Conservation (phyloP, 2,888 invertebrate genomes). For the Mesoligia furuncula region DNA sequence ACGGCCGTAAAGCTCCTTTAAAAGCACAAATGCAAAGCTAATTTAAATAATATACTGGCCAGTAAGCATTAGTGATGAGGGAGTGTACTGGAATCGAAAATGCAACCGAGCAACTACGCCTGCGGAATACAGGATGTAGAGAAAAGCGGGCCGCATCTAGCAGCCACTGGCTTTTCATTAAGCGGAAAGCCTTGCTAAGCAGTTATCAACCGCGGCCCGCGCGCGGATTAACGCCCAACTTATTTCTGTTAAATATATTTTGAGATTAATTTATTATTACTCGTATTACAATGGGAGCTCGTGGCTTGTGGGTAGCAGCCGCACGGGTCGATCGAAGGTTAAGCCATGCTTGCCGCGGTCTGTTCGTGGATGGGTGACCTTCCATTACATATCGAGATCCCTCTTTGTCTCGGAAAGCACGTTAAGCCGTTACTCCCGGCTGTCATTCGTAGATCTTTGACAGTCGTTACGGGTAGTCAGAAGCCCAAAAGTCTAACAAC, state of each 20-base stretch:
- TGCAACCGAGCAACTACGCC: slow-evolving; percentile 51
- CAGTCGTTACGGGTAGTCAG: neutral
- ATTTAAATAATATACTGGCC: slow-evolving; percentile 50
- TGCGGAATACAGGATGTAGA: slow-evolving; percentile 48
- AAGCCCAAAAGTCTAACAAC: neutral
- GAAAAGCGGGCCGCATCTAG: slow-evolving; percentile 49
- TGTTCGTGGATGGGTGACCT: neutral
- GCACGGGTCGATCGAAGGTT: neutral
- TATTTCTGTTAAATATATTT: slow-evolving; percentile 63
- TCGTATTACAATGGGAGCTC: neutral
- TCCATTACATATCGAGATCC: neutral
- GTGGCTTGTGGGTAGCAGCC: neutral
- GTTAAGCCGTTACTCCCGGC: neutral
- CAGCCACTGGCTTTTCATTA: slow-evolving; percentile 68
- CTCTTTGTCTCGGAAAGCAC: neutral
- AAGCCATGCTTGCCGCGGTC: neutral
- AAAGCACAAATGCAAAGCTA: slow-evolving; percentile 41
- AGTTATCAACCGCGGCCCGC: slow-evolving; percentile 63
- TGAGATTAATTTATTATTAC: slow-evolving; percentile 44
- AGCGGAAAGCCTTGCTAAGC: slow-evolving; percentile 67
- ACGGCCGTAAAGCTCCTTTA: slow-evolving; percentile 16
- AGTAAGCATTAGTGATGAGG: slow-evolving; percentile 57
- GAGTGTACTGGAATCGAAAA: slow-evolving; percentile 50
- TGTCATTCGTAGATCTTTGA: neutral
- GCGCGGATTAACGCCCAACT: slow-evolving; percentile 59